Evolutionary conservation across 2,797 vertebrate genomes (phyloP).

Genomic region (Alosa sapidissima): DNA sequence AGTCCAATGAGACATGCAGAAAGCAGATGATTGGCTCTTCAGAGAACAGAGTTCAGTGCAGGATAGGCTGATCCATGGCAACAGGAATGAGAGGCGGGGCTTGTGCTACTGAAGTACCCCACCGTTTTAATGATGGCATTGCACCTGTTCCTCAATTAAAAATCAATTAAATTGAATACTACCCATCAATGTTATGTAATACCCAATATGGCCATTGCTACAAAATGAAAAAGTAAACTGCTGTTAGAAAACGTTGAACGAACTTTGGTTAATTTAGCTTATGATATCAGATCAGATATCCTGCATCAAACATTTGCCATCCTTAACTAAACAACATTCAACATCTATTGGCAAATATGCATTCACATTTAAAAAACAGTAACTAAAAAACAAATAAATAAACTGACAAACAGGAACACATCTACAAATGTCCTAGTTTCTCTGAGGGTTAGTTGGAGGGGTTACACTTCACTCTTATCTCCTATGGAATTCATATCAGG

Average conservation of each 20-base stretch:
- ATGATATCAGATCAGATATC: constrained; percentile 73
- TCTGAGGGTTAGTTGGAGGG: constrained; percentile 49
- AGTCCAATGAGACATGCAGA: constrained; percentile 99
- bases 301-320: constrained; percentile 92
- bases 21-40: constrained; percentile 95
- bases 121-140: not conserved
- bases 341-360: constrained; percentile 93
- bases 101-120: not conserved
- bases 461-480: constrained; percentile 65
- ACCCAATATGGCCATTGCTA: not conserved
- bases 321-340: constrained; percentile 90
- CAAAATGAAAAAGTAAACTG: not conserved
- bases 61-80: constrained; percentile 78
- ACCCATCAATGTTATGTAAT: not conserved
- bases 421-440: constrained; percentile 72
- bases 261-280: not conserved
- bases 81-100: constrained; percentile 37
- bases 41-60: constrained; percentile 88
- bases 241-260: not conserved
- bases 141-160: not conserved
- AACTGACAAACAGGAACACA: constrained; percentile 81
- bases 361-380: constrained; percentile 89
- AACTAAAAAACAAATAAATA: constrained; percentile 80
- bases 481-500: constrained; percentile 30
- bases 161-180: not conserved